phyloP scores from a whole-genome alignment of 2,113 vertebrate genomes.

The Setophaga coronata region DNA sequence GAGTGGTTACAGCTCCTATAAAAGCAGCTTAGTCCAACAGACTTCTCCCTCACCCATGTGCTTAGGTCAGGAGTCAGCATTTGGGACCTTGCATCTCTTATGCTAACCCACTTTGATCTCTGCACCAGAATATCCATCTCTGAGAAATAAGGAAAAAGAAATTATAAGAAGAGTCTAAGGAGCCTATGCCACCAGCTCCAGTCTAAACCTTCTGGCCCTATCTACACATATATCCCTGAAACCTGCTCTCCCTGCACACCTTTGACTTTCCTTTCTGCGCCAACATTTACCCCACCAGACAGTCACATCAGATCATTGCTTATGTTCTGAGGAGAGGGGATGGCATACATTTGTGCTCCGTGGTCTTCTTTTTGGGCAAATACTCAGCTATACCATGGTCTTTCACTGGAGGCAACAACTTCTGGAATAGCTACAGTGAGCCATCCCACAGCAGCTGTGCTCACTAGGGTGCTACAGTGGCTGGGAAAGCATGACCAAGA shows the following conservation, averaged over 20 bases:
- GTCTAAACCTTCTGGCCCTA: background rate
- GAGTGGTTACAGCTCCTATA: background rate
- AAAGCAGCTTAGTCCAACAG: background rate
- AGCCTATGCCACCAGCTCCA: background rate
- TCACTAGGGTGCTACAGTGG: fast-evolving
- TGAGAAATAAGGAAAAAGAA: background rate
- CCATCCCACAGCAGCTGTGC: background rate
- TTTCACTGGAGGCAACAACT: background rate
- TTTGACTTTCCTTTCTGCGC: background rate
- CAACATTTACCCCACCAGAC: background rate
- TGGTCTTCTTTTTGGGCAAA: background rate
- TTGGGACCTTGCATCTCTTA: background rate
- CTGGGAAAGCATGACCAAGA: background rate
- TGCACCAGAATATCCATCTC: background rate
- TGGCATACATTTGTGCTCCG: fast-evolving
- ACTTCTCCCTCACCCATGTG: background rate
- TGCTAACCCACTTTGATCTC: background rate
- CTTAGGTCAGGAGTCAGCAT: background rate
- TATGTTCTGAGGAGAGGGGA: background rate
- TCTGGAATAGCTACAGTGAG: background rate
- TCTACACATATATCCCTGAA: background rate
- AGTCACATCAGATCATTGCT: background rate
- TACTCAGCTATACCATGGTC: background rate
- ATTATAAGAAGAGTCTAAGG: background rate
- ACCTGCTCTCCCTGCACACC: background rate